Conservation (phyloP, 2,797 vertebrate genomes). For the Silurus aristotelis region DNA sequence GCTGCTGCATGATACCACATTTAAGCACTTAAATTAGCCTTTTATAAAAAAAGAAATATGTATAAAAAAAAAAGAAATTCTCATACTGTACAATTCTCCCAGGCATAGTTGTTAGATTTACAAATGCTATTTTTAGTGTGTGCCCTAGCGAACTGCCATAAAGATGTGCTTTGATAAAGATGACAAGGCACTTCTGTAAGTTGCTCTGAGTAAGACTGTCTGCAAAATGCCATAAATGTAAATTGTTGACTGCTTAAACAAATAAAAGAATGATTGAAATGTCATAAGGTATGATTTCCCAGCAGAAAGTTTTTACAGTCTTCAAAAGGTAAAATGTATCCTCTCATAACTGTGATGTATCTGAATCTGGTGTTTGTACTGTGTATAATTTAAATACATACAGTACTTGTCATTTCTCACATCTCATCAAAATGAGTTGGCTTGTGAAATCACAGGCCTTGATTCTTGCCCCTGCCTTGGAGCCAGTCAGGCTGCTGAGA, state of each 20-base stretch:
- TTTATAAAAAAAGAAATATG: background rate
- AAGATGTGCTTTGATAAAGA: background rate
- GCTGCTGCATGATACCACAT: background rate
- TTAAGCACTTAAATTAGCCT: background rate
- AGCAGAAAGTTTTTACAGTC: slow-evolving; percentile 14
- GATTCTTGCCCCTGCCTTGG: slow-evolving; percentile 42
- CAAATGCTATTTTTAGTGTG: background rate
- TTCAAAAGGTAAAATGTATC: slow-evolving; percentile 15
- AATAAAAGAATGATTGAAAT: background rate
- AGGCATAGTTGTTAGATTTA: background rate
- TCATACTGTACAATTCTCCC: background rate
- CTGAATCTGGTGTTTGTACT: background rate
- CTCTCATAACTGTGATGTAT: background rate
- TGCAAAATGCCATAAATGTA: background rate
- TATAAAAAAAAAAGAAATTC: too few species aligned
- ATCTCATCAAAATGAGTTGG: background rate
- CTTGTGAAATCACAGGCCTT: slow-evolving; percentile 27
- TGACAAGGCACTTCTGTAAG: background rate
- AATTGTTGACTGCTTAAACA: background rate
- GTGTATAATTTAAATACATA: slow-evolving; percentile 19
- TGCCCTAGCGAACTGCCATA: background rate
- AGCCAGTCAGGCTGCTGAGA: slow-evolving; percentile 54
- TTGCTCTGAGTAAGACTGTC: background rate
- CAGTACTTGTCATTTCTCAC: slow-evolving; percentile 20
- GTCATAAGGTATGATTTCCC: background rate